Conservation (phyloP, 2,888 invertebrate species). For the Melinaea menophilus region DNA sequence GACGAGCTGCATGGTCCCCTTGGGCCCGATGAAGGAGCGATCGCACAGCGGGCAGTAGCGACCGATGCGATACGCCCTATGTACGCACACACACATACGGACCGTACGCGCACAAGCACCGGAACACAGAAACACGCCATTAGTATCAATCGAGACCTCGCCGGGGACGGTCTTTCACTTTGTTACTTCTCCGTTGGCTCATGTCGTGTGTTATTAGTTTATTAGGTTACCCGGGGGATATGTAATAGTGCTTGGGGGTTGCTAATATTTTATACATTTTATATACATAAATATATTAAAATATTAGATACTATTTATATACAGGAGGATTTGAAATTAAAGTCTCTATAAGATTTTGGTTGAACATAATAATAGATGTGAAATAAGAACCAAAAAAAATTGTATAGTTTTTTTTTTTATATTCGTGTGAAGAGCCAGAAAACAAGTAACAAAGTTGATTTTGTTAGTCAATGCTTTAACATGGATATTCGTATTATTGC, state of each 20-base stretch:
- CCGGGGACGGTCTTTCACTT: conserved; percentile 38
- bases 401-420: conserved; percentile 17
- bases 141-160: conserved; percentile 59
- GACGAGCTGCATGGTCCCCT: conserved; percentile 82
- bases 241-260: neutral
- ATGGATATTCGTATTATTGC: conserved; percentile 46
- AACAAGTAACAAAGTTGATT: conserved; percentile 62
- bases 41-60: conserved; percentile 85
- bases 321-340: too few species aligned
- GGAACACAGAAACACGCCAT: conserved; percentile 78
- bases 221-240: neutral
- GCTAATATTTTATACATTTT: neutral
- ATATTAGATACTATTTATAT: neutral
- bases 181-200: conserved; percentile 49
- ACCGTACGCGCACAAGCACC: conserved; percentile 71
- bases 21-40: conserved; percentile 82
- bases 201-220: conserved; percentile 6
- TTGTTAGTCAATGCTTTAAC: conserved; percentile 62
- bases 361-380: neutral
- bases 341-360: too few species aligned
- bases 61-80: conserved; percentile 84
- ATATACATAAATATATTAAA: neutral
- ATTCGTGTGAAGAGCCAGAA: conserved; percentile 45
- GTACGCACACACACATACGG: conserved; percentile 69
- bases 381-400: neutral